phyloP scores from a whole-genome alignment of 2,113 vertebrate genomes.

The Urocitellus parryii region DNA sequence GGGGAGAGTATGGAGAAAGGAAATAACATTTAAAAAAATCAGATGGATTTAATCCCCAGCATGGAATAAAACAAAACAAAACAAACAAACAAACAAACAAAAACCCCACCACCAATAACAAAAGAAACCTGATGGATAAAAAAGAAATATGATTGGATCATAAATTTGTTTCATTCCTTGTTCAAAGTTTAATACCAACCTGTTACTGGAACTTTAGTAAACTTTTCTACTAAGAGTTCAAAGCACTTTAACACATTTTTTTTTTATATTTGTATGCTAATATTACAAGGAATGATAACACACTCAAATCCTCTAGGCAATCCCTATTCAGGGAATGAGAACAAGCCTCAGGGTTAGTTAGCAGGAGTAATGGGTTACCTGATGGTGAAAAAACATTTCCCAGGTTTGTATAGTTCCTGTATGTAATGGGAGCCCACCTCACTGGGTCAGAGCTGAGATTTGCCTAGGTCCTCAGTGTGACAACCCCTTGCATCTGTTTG shows the following conservation, averaged over 20 bases:
- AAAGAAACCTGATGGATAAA: background rate
- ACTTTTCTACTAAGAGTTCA: background rate
- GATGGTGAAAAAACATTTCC: too few species aligned
- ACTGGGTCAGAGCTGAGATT: background rate
- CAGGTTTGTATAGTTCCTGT: background rate
- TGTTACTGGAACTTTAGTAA: background rate
- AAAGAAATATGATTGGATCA: background rate
- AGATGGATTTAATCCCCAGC: background rate
- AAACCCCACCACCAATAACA: background rate
- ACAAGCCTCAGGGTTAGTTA: background rate
- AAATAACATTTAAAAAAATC: background rate
- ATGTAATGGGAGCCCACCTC: background rate
- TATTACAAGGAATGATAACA: background rate
- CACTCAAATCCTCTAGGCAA: background rate
- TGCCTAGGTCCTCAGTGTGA: background rate
- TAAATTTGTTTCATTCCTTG: slow-evolving; percentile 4
- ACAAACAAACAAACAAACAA: too few species aligned
- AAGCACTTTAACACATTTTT: background rate
- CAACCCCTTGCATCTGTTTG: background rate
- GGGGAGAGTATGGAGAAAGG: background rate
- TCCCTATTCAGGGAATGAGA: background rate
- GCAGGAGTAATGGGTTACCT: background rate
- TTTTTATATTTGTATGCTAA: background rate
- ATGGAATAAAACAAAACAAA: background rate
- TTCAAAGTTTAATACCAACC: background rate